A percentile compares a stretch with the other conserved stretches of the same genome.
phyloP scores from a whole-genome alignment of 2,113 vertebrate genomes.

The Serinus canaria region DNA sequence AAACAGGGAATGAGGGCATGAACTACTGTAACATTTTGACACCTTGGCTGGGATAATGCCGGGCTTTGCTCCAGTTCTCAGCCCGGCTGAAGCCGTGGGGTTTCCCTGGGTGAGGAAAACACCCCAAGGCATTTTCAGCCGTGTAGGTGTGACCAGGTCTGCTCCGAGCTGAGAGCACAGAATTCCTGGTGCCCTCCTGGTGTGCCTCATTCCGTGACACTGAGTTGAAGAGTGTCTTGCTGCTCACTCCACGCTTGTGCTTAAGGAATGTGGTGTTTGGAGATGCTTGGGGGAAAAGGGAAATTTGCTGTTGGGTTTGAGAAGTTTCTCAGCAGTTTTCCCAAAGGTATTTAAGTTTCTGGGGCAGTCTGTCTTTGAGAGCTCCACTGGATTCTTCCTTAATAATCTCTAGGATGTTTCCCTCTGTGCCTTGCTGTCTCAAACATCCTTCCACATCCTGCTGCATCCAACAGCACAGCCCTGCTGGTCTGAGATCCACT shows the following conservation, averaged over 20 bases:
- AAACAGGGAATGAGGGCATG: rapidly evolving
- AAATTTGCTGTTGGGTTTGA: neutral
- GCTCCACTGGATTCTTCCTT: rapidly evolving
- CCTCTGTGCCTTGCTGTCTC: neutral
- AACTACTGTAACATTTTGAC: rapidly evolving
- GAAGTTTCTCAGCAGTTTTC: neutral
- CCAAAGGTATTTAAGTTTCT: rapidly evolving
- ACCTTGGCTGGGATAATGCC: rapidly evolving
- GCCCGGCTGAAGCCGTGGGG: neutral
- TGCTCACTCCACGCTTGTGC: rapidly evolving
- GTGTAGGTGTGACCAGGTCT: neutral
- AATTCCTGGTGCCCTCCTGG: neutral
- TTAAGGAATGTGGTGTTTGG: neutral
- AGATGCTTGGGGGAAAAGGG: neutral
- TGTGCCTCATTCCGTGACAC: rapidly evolving
- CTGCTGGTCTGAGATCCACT: neutral
- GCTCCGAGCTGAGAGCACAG: neutral
- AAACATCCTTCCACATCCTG: neutral
- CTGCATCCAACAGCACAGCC: neutral
- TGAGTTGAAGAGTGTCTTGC: rapidly evolving
- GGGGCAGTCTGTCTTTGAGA: neutral
- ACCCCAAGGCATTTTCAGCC: rapidly evolving
- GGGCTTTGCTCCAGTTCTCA: rapidly evolving
- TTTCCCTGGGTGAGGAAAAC: neutral
- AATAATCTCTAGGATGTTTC: neutral